Base-by-base conservation (phyloP, 2,113 vertebrate genomes). In the Anser brachyrhynchus region DNA sequence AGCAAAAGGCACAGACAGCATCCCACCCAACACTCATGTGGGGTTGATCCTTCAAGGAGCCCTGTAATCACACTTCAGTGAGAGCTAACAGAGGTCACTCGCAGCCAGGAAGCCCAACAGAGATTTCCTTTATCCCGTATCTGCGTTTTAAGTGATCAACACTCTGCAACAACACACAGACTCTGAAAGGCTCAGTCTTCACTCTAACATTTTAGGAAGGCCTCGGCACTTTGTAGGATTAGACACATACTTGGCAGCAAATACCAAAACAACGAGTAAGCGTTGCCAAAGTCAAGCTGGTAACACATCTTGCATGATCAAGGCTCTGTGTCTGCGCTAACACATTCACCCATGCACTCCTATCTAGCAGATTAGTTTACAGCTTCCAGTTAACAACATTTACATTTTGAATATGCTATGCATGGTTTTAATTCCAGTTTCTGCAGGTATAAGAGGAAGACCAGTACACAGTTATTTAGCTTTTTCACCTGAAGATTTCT, bases 211-310 rank as follows among this genome's bases (percentile, higher is more conserved):
- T 89, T 92, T 43, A 90, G 83, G 83, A 92, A 84, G 33, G 59
- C 69, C 55, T 84, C 64, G 61, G 85, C 85, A 84, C 85, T 66
- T 71, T 1, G 3, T 13, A 81, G 58, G n/a, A 90, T 80, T 13
- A 57, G 95, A 89, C 76, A 77, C 49, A 73, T 84, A 92, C 46
- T 93, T 93, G 93, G 95, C 95, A 96, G 79, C 69, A 86, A 90
- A 85, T 31, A 72, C 54, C 83, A 77, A 87, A 93, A 89, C 88
- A 89, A 80, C 1, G 3, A 49, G 37, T 21, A 52, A 86, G 83
- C 8, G 3, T 25, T 66, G 85, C 85, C 93, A 93, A 88, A 89
- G 65, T 49, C 82, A 90, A 92, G 64, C 33, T 80, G 57, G 57
- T 86, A 91, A 89, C 43, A 35, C 43, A 44, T 46, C 52, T 66